A percentile compares a stretch with the other conserved stretches of the same genome.
Evolutionary conservation across 2,797 vertebrate species (phyloP).

Genomic region (Crenichthys baileyi): DNA sequence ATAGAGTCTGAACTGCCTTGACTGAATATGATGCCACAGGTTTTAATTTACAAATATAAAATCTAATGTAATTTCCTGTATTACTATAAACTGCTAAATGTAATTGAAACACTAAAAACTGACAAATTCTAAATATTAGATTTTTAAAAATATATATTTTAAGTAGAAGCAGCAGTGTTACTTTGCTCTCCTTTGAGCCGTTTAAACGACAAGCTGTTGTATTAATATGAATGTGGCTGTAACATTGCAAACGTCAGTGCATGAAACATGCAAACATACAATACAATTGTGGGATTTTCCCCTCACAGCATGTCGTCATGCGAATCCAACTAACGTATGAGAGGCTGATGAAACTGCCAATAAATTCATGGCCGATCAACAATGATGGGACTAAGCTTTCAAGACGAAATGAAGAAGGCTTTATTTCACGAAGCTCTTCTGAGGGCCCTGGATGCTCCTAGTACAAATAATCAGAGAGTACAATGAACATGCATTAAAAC

Average conservation of each 20-base stretch:
- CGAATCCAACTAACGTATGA: constrained; percentile 24
- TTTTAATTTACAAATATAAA: too few relatives aligned
- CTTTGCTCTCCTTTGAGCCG: neutral
- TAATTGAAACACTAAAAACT: too few relatives aligned
- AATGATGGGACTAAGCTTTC: constrained; percentile 60
- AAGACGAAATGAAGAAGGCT: constrained; percentile 54
- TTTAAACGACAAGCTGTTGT: constrained; percentile 4
- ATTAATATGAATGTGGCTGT: neutral
- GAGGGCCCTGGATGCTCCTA: neutral
- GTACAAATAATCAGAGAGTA: neutral
- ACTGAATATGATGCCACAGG: too few relatives aligned
- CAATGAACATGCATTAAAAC: neutral
- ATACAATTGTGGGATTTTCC: constrained; percentile 34
- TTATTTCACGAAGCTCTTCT: constrained; percentile 48
- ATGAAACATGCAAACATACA: constrained; percentile 64
- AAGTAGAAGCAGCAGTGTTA: neutral
- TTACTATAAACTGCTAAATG: too few relatives aligned
- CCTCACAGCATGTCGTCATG: constrained; percentile 26
- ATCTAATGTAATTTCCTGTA: too few relatives aligned
- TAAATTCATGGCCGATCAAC: constrained; percentile 33
- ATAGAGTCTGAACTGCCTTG: too few relatives aligned
- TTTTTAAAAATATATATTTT: too few relatives aligned
- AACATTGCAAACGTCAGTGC: constrained; percentile 2
- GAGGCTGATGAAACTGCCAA: constrained; percentile 54
- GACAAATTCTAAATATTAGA: too few relatives aligned